Conservation (phyloP, 2,113 vertebrate genomes). For the Porphyrio hochstetteri region DNA sequence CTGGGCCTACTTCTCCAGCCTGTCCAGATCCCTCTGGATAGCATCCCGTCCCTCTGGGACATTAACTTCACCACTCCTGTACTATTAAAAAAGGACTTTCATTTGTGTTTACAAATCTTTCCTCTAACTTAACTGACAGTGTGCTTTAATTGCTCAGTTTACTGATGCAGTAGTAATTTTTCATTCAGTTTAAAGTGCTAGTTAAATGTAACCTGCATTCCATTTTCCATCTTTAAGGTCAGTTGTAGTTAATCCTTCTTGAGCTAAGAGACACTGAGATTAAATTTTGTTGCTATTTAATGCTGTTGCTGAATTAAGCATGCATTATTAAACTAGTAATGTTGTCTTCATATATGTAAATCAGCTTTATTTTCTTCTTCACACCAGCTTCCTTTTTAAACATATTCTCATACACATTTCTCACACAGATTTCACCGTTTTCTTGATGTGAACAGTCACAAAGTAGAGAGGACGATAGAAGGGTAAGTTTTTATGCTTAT, state of each 20-base stretch:
- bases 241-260: not conserved
- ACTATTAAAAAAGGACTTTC: not conserved
- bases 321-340: not conserved
- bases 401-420: not conserved
- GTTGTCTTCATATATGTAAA: not conserved
- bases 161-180: not conserved
- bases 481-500: constrained; percentile 80
- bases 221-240: not conserved
- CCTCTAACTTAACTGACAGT: not conserved
- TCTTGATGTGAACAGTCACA: constrained; percentile 91
- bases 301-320: not conserved
- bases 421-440: constrained; percentile 89
- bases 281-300: not conserved
- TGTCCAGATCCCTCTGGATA: too few species aligned
- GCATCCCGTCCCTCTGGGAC: too few species aligned
- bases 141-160: not conserved
- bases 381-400: not conserved
- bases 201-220: not conserved
- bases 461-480: constrained; percentile 85
- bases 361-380: not conserved
- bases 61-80: not conserved
- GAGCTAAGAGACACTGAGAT: not conserved
- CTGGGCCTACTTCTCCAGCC: too few species aligned
- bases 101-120: not conserved
- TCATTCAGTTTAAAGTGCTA: not conserved